Evolutionary conservation across 2,888 invertebrate species (phyloP).

Genomic region (Gymnosoma rotundatum): DNA sequence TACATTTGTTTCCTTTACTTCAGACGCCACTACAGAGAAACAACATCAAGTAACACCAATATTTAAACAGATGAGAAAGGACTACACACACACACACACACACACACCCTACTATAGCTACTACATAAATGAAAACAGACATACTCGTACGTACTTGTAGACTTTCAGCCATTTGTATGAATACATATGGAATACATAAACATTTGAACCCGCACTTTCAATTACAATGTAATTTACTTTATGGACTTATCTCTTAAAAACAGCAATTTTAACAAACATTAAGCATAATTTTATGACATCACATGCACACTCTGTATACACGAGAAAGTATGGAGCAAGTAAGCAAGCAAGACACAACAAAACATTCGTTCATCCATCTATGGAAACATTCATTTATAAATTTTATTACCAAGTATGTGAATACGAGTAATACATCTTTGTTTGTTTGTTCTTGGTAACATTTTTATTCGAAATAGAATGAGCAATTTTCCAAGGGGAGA

Average conservation of each 20-base stretch:
- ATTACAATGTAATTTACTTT: conserved; percentile 81
- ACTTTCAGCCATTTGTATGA: background rate
- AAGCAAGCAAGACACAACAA: conserved; percentile 7
- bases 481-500: conserved; percentile 33
- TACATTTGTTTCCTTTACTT: conserved; percentile 54
- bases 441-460: conserved; percentile 24
- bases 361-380: conserved; percentile 39
- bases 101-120: background rate
- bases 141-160: background rate
- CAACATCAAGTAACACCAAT: background rate
- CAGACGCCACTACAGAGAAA: background rate
- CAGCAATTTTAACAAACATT: conserved; percentile 81
- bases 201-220: conserved; percentile 78
- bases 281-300: conserved; percentile 82
- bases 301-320: conserved; percentile 28
- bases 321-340: conserved; percentile 23
- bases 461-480: conserved; percentile 31
- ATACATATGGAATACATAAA: conserved; percentile 38
- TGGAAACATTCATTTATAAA: conserved; percentile 46
- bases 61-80: conserved; percentile 23
- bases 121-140: conserved; percentile 8
- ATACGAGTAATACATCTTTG: conserved; percentile 23
- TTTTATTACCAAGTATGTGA: background rate
- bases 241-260: conserved; percentile 80
- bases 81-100: conserved; percentile 1